A percentile compares a stretch with the other conserved stretches of the same genome.
These are phyloP conservation scores for Aphelocoma californica DNA, from an alignment of 2,797 vertebrate genomes.

Conservation along the genomic window DNA sequence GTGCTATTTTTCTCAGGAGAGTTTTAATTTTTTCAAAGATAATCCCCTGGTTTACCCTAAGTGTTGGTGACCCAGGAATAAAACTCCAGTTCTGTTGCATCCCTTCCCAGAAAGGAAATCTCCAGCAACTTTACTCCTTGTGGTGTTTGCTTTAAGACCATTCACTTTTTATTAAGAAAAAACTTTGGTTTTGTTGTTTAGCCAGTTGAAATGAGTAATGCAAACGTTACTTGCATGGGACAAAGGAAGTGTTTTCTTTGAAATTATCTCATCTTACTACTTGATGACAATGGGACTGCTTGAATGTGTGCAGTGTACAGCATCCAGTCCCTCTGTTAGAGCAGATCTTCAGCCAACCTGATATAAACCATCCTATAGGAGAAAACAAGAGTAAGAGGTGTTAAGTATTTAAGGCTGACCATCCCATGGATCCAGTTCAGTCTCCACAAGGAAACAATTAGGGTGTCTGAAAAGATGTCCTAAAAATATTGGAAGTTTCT, in stretches of 20 bases:
- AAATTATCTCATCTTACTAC: conserved; percentile 16
- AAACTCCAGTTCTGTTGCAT: background rate
- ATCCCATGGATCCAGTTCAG: background rate
- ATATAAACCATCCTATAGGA: background rate
- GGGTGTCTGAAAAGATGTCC: background rate
- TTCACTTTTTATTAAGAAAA: background rate
- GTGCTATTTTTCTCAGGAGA: background rate
- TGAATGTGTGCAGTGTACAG: background rate
- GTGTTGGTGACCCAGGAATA: background rate
- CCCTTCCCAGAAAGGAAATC: background rate
- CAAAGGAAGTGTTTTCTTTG: conserved; percentile 10
- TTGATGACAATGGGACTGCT: background rate
- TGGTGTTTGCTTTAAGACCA: background rate
- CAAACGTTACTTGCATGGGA: conserved; percentile 1
- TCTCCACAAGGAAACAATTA: background rate
- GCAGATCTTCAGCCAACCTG: background rate
- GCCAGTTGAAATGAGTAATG: conserved; percentile 17
- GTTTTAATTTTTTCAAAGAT: background rate
- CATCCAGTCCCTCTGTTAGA: background rate
- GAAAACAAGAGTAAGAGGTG: background rate
- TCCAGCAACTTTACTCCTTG: background rate
- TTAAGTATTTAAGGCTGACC: background rate
- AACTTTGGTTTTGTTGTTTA: background rate
- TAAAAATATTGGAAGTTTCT: background rate
- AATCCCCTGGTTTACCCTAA: background rate